Conservation (phyloP, 2,113 vertebrate genomes). For the Aegithalos caudatus region DNA sequence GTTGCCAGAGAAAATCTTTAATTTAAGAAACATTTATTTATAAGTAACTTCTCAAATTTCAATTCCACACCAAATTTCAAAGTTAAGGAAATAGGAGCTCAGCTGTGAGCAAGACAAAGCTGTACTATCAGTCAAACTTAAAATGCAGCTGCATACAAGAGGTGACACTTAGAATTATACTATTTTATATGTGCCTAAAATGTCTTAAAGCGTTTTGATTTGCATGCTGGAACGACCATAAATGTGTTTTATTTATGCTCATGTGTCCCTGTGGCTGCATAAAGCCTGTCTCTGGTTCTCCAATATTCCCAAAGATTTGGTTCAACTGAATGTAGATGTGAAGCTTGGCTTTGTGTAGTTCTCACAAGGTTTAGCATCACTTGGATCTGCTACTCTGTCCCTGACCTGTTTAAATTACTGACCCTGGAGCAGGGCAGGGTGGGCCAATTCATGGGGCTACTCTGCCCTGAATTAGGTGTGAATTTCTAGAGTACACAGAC, state of each 20-base stretch:
- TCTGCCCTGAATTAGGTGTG: not conserved
- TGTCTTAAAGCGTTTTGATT: not conserved
- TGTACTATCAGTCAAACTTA: not conserved
- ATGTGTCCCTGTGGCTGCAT: not conserved
- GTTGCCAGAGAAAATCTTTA: not conserved
- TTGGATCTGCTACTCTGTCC: not conserved
- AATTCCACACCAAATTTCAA: not conserved
- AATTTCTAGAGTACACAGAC: rapidly evolving
- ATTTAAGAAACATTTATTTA: not conserved
- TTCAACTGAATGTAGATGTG: rapidly evolving
- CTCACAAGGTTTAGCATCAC: not conserved
- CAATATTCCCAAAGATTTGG: not conserved
- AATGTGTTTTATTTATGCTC: not conserved
- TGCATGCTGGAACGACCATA: not conserved
- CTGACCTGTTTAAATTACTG: not conserved
- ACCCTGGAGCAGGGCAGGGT: not conserved
- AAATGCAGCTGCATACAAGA: not conserved
- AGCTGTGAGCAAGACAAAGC: not conserved
- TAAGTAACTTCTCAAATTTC: not conserved
- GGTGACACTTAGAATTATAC: not conserved
- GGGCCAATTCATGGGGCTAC: not conserved
- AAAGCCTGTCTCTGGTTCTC: not conserved
- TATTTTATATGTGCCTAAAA: not conserved
- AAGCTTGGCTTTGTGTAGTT: not conserved
- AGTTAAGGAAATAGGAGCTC: not conserved